These are phyloP conservation scores for Protophormia terraenovae DNA, from an alignment of 2,888 invertebrate genomes.

Conservation along the genomic window DNA sequence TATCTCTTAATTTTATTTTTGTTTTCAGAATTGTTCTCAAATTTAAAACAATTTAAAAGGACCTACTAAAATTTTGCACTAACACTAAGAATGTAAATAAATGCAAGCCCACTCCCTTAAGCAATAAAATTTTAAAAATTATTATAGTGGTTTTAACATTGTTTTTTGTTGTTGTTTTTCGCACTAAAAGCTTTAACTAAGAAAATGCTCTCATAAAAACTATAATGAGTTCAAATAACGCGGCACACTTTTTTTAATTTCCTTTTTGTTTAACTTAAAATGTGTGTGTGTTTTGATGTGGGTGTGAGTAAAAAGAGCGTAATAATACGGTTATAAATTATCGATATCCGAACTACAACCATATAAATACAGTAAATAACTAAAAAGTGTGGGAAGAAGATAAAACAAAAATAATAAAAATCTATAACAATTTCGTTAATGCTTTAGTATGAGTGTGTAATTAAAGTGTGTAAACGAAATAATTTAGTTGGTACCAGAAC, in stretches of 20 bases:
- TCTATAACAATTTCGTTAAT: slow-evolving; percentile 31
- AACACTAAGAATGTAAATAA: neutral
- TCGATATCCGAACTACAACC: slow-evolving; percentile 2
- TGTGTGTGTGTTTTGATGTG: neutral
- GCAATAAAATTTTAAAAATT: slow-evolving; percentile 36
- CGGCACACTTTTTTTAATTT: slow-evolving; percentile 62
- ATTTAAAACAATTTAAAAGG: neutral
- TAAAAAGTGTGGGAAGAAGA: slow-evolving; percentile 15
- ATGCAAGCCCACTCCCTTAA: slow-evolving; percentile 2
- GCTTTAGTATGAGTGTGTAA: neutral
- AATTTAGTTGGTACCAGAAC: too few species aligned
- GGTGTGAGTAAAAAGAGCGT: neutral
- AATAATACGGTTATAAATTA: slow-evolving; percentile 37
- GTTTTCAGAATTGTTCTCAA: too few species aligned
- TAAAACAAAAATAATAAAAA: neutral
- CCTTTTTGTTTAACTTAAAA: slow-evolving; percentile 40
- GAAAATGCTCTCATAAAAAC: slow-evolving; percentile 29
- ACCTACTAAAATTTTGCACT: neutral
- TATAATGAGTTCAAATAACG: slow-evolving; percentile 32
- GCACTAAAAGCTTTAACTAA: slow-evolving; percentile 20
- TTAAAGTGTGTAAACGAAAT: neutral
- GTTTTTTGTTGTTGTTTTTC: slow-evolving; percentile 3
- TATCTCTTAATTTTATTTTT: too few species aligned
- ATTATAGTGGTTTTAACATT: slow-evolving; percentile 22
- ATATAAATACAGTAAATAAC: neutral